phyloP scores from a whole-genome alignment of 2,113 vertebrate genomes.

The Turdus rufiventris region DNA sequence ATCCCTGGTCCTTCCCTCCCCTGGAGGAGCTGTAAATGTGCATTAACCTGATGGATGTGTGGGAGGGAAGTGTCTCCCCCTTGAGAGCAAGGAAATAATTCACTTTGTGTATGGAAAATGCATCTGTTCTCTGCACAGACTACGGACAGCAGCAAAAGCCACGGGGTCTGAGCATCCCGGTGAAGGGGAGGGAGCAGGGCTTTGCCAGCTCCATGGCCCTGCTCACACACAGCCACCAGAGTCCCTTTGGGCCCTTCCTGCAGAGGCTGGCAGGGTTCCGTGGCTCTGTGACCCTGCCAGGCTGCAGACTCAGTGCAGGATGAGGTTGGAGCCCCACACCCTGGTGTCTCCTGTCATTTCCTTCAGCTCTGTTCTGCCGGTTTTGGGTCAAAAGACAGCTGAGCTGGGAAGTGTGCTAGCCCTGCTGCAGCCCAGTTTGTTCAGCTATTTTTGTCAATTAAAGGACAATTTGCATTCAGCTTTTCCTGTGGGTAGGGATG shows the following conservation, averaged over 20 bases:
- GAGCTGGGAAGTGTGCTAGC: not conserved
- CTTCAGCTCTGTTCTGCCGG: not conserved
- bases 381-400: not conserved
- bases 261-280: not conserved
- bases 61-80: not conserved
- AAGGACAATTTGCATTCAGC: not conserved
- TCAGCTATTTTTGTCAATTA: not conserved
- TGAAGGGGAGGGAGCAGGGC: not conserved
- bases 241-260: not conserved
- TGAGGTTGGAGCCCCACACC: not conserved
- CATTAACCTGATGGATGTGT: not conserved
- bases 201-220: not conserved
- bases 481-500: not conserved
- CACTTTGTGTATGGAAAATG: not conserved
- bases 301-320: not conserved
- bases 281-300: not conserved
- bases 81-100: not conserved
- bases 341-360: not conserved
- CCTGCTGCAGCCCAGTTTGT: not conserved
- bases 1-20: not conserved
- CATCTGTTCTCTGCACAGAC: not conserved
- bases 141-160: not conserved
- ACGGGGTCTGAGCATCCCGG: not conserved
- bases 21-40: not conserved
- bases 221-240: not conserved